Percentiles rank a stretch among this genome's conserved stretches.
phyloP scores from a whole-genome alignment of 92 coral and sea anemone species.

The Actinostola sp. region DNA sequence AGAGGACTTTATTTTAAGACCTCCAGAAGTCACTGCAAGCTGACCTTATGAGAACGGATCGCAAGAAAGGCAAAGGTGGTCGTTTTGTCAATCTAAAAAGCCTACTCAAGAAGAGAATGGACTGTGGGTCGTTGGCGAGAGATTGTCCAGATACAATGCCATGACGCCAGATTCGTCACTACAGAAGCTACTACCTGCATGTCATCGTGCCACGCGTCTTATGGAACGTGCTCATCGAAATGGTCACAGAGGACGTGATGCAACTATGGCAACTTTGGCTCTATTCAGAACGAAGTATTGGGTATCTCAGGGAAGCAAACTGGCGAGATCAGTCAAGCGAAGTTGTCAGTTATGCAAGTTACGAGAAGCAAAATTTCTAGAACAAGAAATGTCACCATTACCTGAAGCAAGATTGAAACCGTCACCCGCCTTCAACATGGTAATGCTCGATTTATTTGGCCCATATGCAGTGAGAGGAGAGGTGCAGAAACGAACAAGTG shows the following conservation, averaged over 20 bases:
- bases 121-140: slow-evolving; percentile 57
- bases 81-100: slow-evolving; percentile 53
- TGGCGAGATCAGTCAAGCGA: slow-evolving; percentile 47
- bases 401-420: slow-evolving; percentile 63
- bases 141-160: slow-evolving; percentile 52
- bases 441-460: slow-evolving; percentile 71
- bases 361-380: slow-evolving; percentile 48
- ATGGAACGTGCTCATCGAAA: slow-evolving; percentile 54
- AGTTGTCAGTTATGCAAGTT: slow-evolving; percentile 69
- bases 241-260: slow-evolving; percentile 51
- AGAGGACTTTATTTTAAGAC: slow-evolving; percentile 56
- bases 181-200: slow-evolving; percentile 65
- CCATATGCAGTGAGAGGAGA: slow-evolving; percentile 62
- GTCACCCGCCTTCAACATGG: slow-evolving; percentile 56
- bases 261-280: slow-evolving; percentile 60
- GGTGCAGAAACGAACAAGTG: slow-evolving; percentile 73
- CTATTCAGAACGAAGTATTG: slow-evolving; percentile 47
- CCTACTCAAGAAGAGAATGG: slow-evolving; percentile 61
- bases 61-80: slow-evolving; percentile 48
- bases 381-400: slow-evolving; percentile 60
- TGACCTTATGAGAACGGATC: slow-evolving; percentile 23
- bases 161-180: slow-evolving; percentile 62
- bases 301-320: slow-evolving; percentile 65
- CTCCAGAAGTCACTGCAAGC: slow-evolving; percentile 28
- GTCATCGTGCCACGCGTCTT: slow-evolving; percentile 60